Base-by-base conservation (phyloP, 2,888 invertebrate genomes). In the Oscheius onirici region DNA sequence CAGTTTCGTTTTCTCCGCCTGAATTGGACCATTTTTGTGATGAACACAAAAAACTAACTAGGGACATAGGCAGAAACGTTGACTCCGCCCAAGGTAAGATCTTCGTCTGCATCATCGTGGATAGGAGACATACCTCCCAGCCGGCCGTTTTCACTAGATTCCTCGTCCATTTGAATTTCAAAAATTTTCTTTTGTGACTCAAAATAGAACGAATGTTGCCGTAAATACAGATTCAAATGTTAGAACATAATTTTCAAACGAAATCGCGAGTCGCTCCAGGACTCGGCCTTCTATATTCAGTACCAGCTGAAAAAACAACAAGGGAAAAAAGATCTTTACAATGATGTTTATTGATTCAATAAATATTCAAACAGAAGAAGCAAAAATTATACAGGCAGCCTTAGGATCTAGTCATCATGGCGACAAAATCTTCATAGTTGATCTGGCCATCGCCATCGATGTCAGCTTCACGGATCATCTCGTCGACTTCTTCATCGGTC, bases 371-470 rank as follows among this genome's bases (percentile, higher is more conserved):
- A n/a, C n/a, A n/a, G n/a, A n/a, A n/a, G n/a, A n/a, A n/a, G n/a
- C 34, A 34, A 34, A 34, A 51, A 51, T n/a, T n/a, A n/a, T n/a
- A n/a, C n/a, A n/a, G n/a, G 51, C 11, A 20, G 11, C 17, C 22
- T 40, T 57, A 57, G 13, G n/a, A 15, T 17, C 34, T 57, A 40
- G 57, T 57, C 57, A 57, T 57, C 57, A 57, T 57, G 34, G 57
- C 17, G 34, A 57, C 57, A 34, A 57, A 57, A 17, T 57, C 85
- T 75, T 88, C 87, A 90, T 95, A 95, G 92, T 95, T 95, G 91
- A 97, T 95, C 91, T 97, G 95, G 87, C 97, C 97, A 90, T 97
- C 97, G 89, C 95, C 96, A 90, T 97, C 97, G 90, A 97, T 95
- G 91, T 97, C 96, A 87, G 96, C 96, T 91, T 95, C 95, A 49